Evolutionary conservation across 2,797 vertebrate species (phyloP).

Genomic region (Alauda arvensis): DNA sequence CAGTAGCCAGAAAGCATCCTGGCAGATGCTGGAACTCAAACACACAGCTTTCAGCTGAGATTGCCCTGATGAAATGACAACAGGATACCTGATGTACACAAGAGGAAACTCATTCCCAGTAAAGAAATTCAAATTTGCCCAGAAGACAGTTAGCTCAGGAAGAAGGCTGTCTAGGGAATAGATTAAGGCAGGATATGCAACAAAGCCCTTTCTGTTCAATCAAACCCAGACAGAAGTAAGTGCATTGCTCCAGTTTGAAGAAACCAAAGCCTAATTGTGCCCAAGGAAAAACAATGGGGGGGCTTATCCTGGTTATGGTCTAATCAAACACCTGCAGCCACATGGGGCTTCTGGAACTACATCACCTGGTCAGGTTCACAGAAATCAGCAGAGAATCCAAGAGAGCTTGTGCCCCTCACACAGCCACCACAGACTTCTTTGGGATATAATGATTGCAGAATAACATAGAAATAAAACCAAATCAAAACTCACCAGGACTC

Average conservation of each 20-base stretch:
- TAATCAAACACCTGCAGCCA: constrained; percentile 3
- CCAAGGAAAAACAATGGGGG: not conserved
- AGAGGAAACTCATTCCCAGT: not conserved
- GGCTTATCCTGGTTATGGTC: not conserved
- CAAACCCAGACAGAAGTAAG: not conserved
- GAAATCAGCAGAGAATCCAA: not conserved
- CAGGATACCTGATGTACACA: not conserved
- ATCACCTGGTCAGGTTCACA: not conserved
- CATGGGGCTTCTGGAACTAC: not conserved
- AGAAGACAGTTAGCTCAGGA: not conserved
- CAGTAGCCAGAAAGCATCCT: not conserved
- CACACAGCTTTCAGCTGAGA: not conserved
- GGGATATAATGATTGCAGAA: not conserved
- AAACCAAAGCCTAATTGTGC: not conserved
- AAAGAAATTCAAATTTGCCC: not conserved
- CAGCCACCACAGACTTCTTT: not conserved
- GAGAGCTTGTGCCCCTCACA: not conserved
- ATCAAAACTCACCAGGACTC: not conserved
- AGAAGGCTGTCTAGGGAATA: not conserved
- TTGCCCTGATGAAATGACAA: not conserved
- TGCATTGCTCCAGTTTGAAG: not conserved
- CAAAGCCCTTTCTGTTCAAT: not conserved
- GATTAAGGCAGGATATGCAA: not conserved
- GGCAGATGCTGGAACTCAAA: not conserved
- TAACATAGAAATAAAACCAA: not conserved